phyloP scores from a whole-genome alignment of 2,797 vertebrate genomes.

The Hyperoplus immaculatus region DNA sequence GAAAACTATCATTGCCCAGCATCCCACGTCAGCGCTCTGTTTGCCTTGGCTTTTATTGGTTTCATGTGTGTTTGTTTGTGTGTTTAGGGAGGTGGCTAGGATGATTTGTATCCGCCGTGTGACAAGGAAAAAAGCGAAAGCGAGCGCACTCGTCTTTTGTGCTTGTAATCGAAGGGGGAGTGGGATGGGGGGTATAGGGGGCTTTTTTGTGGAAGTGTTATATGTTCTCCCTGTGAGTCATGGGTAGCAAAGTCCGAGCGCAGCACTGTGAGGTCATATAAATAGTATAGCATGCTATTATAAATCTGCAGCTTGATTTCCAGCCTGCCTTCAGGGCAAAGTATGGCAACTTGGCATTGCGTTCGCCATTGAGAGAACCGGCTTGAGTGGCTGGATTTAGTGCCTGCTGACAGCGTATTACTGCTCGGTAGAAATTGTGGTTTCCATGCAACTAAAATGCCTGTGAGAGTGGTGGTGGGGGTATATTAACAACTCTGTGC shows the following conservation, averaged over 20 bases:
- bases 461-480: slow-evolving; percentile 8
- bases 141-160: slow-evolving; percentile 53
- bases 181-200: slow-evolving; percentile 17
- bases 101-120: slow-evolving; percentile 68
- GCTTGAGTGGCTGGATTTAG: slow-evolving; percentile 67
- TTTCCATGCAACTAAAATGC: slow-evolving; percentile 56
- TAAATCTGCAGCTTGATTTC: slow-evolving; percentile 80
- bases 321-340: slow-evolving; percentile 60
- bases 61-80: slow-evolving; percentile 69
- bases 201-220: slow-evolving; percentile 65
- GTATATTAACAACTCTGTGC: slow-evolving; percentile 15
- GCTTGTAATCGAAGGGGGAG: background rate
- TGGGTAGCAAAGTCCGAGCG: slow-evolving; percentile 65
- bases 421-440: slow-evolving; percentile 52
- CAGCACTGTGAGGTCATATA: slow-evolving; percentile 75
- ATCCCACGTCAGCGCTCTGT: slow-evolving; percentile 74
- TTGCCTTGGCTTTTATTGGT: slow-evolving; percentile 72
- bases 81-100: slow-evolving; percentile 61
- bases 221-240: slow-evolving; percentile 72
- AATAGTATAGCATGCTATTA: slow-evolving; percentile 74
- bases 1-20: slow-evolving; percentile 83
- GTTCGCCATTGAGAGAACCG: slow-evolving; percentile 53
- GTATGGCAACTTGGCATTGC: slow-evolving; percentile 66
- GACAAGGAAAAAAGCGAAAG: slow-evolving; percentile 49
- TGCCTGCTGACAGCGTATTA: slow-evolving; percentile 67